A percentile compares a stretch with the other conserved stretches of the same genome.
Conservation (phyloP, 1,140 invertebrate genomes). For the Cotesia typhae region DNA sequence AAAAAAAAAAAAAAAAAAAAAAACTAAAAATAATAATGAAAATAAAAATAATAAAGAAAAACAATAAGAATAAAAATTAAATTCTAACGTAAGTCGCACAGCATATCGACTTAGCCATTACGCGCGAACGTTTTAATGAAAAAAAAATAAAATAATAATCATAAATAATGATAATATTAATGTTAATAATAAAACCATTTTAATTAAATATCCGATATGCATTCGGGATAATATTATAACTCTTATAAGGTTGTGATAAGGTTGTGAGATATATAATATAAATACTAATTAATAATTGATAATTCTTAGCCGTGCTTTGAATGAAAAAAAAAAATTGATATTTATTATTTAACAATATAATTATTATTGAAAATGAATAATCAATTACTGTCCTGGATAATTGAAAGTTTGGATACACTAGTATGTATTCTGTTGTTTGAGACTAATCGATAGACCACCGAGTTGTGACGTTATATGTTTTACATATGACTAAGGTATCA, state of each 20-base stretch:
- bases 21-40: background rate
- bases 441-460: too few species aligned
- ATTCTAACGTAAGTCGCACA: conserved; percentile 14
- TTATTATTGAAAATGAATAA: background rate
- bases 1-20: background rate
- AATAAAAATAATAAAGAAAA: background rate
- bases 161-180: conserved; percentile 27
- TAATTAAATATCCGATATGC: background rate
- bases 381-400: too few species aligned
- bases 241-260: conserved; percentile 67
- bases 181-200: background rate
- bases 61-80: conserved; percentile 5
- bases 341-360: background rate
- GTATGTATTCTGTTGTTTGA: too few species aligned
- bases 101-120: conserved; percentile 8
- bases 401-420: too few species aligned
- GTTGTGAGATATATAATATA: conserved; percentile 58
- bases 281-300: background rate
- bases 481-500: too few species aligned
- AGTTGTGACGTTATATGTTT: too few species aligned
- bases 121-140: conserved; percentile 13
- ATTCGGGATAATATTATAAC: conserved; percentile 42
- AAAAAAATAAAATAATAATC: conserved; percentile 22
- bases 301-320: conserved; percentile 60
- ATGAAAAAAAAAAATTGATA: conserved; percentile 41